A percentile compares a stretch with the other conserved stretches of the same genome.
These are phyloP conservation scores for Andrena flavipes DNA, from an alignment of 2,888 invertebrate genomes.

Conservation along the genomic window DNA sequence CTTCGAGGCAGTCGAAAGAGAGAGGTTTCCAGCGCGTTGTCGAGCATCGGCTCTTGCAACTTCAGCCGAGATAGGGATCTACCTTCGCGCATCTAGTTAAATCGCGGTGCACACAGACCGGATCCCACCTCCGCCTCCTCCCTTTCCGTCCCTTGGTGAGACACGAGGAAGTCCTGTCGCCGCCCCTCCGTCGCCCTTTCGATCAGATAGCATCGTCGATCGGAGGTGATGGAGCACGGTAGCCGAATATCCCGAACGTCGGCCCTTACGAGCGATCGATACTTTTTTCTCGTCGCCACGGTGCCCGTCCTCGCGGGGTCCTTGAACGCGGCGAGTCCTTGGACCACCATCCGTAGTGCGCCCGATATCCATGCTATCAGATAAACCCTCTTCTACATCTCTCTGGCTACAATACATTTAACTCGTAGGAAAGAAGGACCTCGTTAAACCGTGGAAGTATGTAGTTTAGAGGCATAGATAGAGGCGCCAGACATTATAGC, in stretches of 20 bases:
- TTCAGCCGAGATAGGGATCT: slow-evolving; percentile 65
- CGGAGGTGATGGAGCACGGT: slow-evolving; percentile 68
- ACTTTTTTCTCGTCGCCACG: slow-evolving; percentile 18
- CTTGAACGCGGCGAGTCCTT: slow-evolving; percentile 49
- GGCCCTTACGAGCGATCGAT: slow-evolving; percentile 22
- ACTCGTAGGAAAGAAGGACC: background rate
- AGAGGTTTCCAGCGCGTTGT: slow-evolving; percentile 44
- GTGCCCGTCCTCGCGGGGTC: slow-evolving; percentile 36
- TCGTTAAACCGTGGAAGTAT: slow-evolving; percentile 16
- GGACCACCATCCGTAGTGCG: slow-evolving; percentile 2
- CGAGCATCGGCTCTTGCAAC: slow-evolving; percentile 44
- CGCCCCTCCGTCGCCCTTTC: slow-evolving; percentile 29
- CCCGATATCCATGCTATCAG: background rate
- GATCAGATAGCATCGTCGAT: slow-evolving; percentile 66
- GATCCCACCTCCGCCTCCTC: background rate
- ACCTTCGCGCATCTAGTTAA: slow-evolving; percentile 67
- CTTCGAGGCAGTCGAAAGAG: background rate
- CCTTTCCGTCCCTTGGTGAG: slow-evolving; percentile 12
- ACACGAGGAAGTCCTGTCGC: slow-evolving; percentile 59
- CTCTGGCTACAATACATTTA: background rate
- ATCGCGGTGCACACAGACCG: slow-evolving; percentile 50
- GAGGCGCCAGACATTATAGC: slow-evolving; percentile 1
- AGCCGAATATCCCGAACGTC: slow-evolving; percentile 68
- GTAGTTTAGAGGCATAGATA: slow-evolving; percentile 4
- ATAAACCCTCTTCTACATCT: background rate